Percentiles rank a stretch among this genome's conserved stretches.
These are phyloP conservation scores for Sclerurus mexicanus DNA, from an alignment of 2,113 vertebrate genomes.

Conservation along the genomic window DNA sequence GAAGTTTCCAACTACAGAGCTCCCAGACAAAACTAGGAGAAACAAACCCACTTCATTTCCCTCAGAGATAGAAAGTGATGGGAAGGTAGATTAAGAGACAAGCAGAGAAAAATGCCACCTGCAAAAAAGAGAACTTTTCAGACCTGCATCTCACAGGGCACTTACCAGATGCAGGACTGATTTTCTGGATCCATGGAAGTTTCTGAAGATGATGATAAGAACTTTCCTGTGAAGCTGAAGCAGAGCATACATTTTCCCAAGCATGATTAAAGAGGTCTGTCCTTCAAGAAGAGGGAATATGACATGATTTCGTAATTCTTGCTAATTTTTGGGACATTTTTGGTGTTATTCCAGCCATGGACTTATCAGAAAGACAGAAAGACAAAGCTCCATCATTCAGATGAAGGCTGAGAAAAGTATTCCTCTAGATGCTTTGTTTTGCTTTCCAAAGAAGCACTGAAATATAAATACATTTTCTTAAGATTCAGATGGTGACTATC, in stretches of 20 bases:
- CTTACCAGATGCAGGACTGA: not conserved
- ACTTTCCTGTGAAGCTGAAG: not conserved
- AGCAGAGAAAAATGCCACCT: fast-evolving
- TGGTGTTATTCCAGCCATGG: not conserved
- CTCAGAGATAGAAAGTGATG: not conserved
- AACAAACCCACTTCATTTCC: not conserved
- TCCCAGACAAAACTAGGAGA: not conserved
- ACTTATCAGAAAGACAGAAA: not conserved
- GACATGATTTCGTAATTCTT: not conserved
- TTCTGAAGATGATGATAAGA: not conserved
- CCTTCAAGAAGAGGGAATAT: not conserved
- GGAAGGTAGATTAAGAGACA: not conserved
- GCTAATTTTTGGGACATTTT: not conserved
- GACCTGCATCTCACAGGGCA: not conserved
- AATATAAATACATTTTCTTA: not conserved
- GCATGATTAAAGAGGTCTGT: not conserved
- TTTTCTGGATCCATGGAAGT: not conserved
- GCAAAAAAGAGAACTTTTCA: not conserved
- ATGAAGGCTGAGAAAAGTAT: not conserved
- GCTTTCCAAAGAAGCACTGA: not conserved
- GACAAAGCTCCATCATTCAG: not conserved
- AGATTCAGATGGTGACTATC: not conserved
- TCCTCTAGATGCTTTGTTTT: not conserved
- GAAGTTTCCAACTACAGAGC: not conserved
- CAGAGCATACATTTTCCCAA: not conserved